phyloP scores from a whole-genome alignment of 2,113 vertebrate species.

The Oxyruncus cristatus region DNA sequence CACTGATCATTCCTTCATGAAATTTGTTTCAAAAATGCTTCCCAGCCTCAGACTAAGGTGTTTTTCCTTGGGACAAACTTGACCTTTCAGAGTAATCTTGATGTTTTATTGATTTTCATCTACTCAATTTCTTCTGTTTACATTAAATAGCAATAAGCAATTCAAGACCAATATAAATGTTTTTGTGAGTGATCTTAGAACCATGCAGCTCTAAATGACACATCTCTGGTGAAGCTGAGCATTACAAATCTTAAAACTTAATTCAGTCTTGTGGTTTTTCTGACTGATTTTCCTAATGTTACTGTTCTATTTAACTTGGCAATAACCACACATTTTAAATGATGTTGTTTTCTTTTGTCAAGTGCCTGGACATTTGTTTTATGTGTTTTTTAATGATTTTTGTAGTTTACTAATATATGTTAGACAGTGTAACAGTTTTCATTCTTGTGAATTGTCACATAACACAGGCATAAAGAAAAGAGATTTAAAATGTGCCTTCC shows the following conservation, averaged over 20 bases:
- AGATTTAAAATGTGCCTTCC: neutral
- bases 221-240: neutral
- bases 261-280: neutral
- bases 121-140: constrained; percentile 24
- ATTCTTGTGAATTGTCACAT: neutral
- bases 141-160: constrained; percentile 6
- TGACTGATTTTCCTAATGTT: neutral
- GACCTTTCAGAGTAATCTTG: constrained; percentile 35
- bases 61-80: constrained; percentile 27
- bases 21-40: neutral
- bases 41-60: neutral
- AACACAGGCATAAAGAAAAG: neutral
- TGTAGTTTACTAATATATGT: neutral
- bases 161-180: neutral
- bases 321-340: neutral
- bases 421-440: neutral
- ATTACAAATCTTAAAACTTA: neutral
- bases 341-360: neutral
- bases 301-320: neutral
- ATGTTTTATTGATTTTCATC: constrained; percentile 49
- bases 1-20: neutral
- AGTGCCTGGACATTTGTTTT: neutral
- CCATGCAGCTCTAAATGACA: neutral
- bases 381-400: neutral
- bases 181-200: neutral